Conservation (phyloP, 2,113 vertebrate species). For the Sisor rabdophorus region DNA sequence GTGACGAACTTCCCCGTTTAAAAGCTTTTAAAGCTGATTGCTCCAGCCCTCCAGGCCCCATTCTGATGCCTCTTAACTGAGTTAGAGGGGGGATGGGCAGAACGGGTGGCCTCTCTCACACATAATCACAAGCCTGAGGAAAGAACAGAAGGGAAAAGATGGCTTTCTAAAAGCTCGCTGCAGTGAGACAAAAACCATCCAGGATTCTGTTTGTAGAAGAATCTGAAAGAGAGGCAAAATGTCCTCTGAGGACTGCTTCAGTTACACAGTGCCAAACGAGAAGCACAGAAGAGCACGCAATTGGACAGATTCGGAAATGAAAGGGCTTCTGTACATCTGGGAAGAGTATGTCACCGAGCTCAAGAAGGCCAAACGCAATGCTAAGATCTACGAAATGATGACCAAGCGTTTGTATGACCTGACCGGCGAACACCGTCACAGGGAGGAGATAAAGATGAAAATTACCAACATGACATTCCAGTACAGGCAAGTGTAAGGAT, state of each 20-base stretch:
- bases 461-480: slow-evolving; percentile 99
- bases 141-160: slow-evolving; percentile 27
- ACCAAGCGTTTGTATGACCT: slow-evolving; percentile 93
- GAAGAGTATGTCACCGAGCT: slow-evolving; percentile 93
- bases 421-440: slow-evolving; percentile 91
- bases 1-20: slow-evolving; percentile 96
- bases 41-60: slow-evolving; percentile 93
- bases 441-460: slow-evolving; percentile 99
- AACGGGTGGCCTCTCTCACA: slow-evolving; percentile 52
- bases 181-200: slow-evolving; percentile 25
- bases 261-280: slow-evolving; percentile 82
- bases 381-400: slow-evolving; percentile 98
- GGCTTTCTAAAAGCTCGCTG: slow-evolving; percentile 38
- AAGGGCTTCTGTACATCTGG: slow-evolving; percentile 93
- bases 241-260: slow-evolving; percentile 84
- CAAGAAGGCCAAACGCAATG: slow-evolving; percentile 94
- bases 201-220: slow-evolving; percentile 30
- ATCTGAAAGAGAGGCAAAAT: slow-evolving; percentile 62
- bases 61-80: slow-evolving; percentile 93
- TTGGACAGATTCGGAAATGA: slow-evolving; percentile 98
- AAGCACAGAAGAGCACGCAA: slow-evolving; percentile 95
- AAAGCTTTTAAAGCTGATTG: slow-evolving; percentile 99
- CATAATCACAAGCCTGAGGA: slow-evolving; percentile 43
- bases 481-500: slow-evolving; percentile 82
- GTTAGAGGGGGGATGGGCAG: slow-evolving; percentile 80